Base-by-base conservation (phyloP, 2,113 vertebrate genomes). In the Campylorhamphus procurvoides region DNA sequence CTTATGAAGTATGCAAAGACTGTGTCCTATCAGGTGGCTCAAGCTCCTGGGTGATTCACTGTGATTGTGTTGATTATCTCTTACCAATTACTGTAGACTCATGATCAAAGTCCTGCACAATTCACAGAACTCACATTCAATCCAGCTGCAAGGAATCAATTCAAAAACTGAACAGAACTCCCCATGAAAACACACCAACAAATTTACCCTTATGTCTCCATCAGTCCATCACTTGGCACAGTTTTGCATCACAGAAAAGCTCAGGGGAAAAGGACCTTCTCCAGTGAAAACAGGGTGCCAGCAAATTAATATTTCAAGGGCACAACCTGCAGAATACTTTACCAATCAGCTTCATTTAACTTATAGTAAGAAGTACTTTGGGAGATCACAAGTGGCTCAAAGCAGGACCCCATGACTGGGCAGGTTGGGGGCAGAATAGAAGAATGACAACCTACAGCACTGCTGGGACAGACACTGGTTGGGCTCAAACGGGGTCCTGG, bases 61-160 rank as follows among this genome's bases (percentile, higher is more conserved):
- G 49, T 19, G 66, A 91, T 42, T 84, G 87, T 66, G 35, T 40
- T 85, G 84, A 94, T 93, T 87, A 94, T 24, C 66, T 85, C 58
- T 67, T 53, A 37, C 56, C 75, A 72, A 28, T 84, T 53, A 72
- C 44, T 59, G 42, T 47, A 91, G 74, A 46, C 66, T 66, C 18
- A 1, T 12, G 24, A 29, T 87, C 66, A 68, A 64, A 81, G 74
- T 39, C 62, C 33, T 53, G 8, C 44, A 40, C 46, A 67, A 78
- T 10, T 27, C 5, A 24, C 27, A 71, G 37, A 50, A 72, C 40
- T 56, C 5, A 3, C 35, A 29, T 50, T 55, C 60, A 52, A 44
- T 39, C n/a, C 33, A 33, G 37, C 12, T 37, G 37, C 63, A 49
- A 69, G 35, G 79, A 35, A 66, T 37, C 13, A 16, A n/a, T 14